phyloP scores from a whole-genome alignment of 2,113 vertebrate species.

The Pygoscelis adeliae region DNA sequence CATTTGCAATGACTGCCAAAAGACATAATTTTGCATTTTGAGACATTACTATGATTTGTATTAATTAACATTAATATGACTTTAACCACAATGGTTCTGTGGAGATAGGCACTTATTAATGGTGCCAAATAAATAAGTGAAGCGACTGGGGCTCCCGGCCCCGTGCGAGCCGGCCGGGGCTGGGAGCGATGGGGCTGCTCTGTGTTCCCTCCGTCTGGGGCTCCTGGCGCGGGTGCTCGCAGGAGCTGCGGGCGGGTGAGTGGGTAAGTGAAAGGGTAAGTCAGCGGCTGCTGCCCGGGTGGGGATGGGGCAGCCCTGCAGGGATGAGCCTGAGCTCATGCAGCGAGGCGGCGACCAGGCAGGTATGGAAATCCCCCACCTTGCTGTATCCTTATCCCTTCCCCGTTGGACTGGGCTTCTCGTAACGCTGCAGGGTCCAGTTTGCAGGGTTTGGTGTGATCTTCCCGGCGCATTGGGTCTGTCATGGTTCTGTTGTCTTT shows the following conservation, averaged over 20 bases:
- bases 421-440: accelerated
- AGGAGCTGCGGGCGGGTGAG: accelerated
- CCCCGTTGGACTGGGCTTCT: background rate
- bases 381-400: background rate
- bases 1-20: background rate
- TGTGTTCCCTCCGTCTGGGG: accelerated
- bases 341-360: too few species aligned
- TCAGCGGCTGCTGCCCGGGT: accelerated
- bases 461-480: accelerated
- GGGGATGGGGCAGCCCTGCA: background rate
- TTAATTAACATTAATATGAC: slow-evolving; percentile 3
- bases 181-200: background rate
- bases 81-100: background rate
- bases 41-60: background rate
- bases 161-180: accelerated
- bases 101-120: background rate
- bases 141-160: accelerated
- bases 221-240: accelerated
- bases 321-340: background rate
- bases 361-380: too few species aligned
- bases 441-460: background rate
- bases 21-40: background rate
- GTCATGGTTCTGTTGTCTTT: accelerated
- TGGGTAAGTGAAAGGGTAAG: background rate
- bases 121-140: background rate